phyloP scores from a whole-genome alignment of 2,797 vertebrate species.

The Vespertilio murinus region DNA sequence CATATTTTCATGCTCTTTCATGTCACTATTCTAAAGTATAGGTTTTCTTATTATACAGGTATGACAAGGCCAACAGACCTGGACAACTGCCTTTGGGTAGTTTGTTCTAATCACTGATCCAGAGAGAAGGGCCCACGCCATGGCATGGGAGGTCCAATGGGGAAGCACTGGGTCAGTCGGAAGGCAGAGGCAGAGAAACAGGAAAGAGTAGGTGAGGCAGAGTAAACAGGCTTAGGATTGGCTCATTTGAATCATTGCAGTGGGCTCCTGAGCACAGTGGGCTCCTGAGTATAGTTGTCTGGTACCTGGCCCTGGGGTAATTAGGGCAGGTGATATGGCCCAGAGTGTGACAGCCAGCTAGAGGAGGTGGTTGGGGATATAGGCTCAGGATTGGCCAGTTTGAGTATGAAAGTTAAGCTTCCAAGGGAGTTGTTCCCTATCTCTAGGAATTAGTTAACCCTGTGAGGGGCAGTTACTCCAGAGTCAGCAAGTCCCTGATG shows the following conservation, averaged over 20 bases:
- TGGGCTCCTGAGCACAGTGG: background rate
- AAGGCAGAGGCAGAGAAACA: background rate
- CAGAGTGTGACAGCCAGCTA: background rate
- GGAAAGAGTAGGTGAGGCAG: background rate
- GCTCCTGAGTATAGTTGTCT: background rate
- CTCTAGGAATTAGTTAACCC: background rate
- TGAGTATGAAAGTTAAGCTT: background rate
- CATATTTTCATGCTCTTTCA: background rate
- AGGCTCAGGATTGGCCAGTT: rapidly evolving
- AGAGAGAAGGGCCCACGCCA: background rate
- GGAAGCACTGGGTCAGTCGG: rapidly evolving
- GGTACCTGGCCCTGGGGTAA: background rate
- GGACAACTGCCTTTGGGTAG: background rate
- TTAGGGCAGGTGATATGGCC: background rate
- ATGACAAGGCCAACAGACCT: background rate
- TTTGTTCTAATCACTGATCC: background rate
- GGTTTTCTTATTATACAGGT: background rate
- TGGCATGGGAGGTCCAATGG: rapidly evolving
- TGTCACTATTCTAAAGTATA: background rate
- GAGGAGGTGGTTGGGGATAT: background rate
- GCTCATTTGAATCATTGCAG: background rate
- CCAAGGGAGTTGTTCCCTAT: background rate
- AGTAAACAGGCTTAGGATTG: background rate
- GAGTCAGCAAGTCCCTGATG: background rate
- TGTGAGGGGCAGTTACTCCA: background rate